Base-by-base conservation (phyloP, 2,888 invertebrate genomes). In the Lasioglossum pauxillum region DNA sequence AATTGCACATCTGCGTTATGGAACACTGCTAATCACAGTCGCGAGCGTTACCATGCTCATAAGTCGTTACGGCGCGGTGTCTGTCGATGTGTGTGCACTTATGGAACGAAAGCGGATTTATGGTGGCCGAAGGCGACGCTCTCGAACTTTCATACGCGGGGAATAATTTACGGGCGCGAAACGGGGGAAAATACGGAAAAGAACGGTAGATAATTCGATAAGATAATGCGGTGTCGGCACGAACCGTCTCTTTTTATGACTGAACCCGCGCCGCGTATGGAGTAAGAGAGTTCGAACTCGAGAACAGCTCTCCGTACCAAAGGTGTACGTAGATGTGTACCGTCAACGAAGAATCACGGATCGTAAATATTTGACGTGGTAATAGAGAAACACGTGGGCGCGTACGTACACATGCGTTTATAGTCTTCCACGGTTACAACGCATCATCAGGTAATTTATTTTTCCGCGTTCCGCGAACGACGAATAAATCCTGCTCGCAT, bases 131-230 rank as follows among this genome's bases (percentile, higher is more conserved):
- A 44, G 44, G 41, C 49, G 69, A 64, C 35, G 49, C 49, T 53
- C 76, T 76, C 49, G 79, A 80, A 80, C 72, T 80, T 79, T 67
- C 72, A 23, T 27, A 12, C 14, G 8, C 14, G 41, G 71, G 67
- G 79, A 76, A 82, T 88, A 86, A 88, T 88, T 88, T 88, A 85
- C 78, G 23, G 69, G 7, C 67, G n/a, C n/a, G 44, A 41, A 23
- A 41, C 83, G 12, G 23, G 49, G 81, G 74, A 81, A 69, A 82
- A 80, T 71, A 27, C 57, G 78, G 75, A 49, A 84, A 87, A 73
- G 69, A 64, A 81, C 79, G 87, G 84, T 89, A 38, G 86, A 90
- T 83, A 85, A 88, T 73, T 80, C 71, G 88, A 90, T 82, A 88
- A 90, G 86, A 86, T 90, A 86, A 86, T 80, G 38, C 74, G 64